Conservation (phyloP, 1,140 invertebrate species). For the Drosophila tropicalis region DNA sequence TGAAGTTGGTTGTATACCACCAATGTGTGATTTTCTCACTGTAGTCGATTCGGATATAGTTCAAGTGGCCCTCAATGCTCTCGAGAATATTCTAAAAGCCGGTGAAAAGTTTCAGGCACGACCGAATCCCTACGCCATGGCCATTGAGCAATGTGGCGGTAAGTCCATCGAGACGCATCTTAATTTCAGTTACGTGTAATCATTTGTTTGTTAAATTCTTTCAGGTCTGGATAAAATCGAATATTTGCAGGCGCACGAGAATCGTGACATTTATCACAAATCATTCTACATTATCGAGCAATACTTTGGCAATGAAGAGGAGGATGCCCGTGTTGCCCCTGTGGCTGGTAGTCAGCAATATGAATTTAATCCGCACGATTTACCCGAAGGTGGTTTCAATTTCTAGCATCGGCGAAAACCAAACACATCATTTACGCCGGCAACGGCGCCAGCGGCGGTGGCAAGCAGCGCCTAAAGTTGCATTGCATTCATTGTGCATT, state of each 20-base stretch:
- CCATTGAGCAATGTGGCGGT: slow-evolving; percentile 98
- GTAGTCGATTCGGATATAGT: slow-evolving; percentile 98
- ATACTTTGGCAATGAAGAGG: slow-evolving; percentile 96
- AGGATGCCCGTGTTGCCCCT: slow-evolving; percentile 92
- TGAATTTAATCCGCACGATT: slow-evolving; percentile 88
- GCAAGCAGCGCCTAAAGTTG: neutral
- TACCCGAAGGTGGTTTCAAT: slow-evolving; percentile 91
- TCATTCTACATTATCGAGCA: slow-evolving; percentile 98
- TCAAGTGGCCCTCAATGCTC: slow-evolving; percentile 97
- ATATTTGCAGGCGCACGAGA: slow-evolving; percentile 97
- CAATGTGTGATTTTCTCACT: slow-evolving; percentile 96
- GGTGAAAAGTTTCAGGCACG: slow-evolving; percentile 92
- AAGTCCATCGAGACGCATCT: slow-evolving; percentile 64
- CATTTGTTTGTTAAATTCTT: neutral
- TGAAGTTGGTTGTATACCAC: slow-evolving; percentile 92
- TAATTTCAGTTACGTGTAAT: too few relatives aligned
- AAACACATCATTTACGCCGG: neutral
- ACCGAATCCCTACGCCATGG: slow-evolving; percentile 95
- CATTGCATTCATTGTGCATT: slow-evolving; percentile 29
- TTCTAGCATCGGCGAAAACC: slow-evolving; percentile 85
- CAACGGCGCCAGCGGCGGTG: neutral
- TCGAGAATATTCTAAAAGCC: slow-evolving; percentile 97
- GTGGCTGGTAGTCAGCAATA: slow-evolving; percentile 92
- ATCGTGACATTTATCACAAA: slow-evolving; percentile 97
- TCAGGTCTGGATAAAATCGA: slow-evolving; percentile 98